Evolutionary conservation across 1,140 invertebrate species (phyloP), one percentile per base, ranked within the genome.

Genomic region (Drosophila navojoa): DNA sequence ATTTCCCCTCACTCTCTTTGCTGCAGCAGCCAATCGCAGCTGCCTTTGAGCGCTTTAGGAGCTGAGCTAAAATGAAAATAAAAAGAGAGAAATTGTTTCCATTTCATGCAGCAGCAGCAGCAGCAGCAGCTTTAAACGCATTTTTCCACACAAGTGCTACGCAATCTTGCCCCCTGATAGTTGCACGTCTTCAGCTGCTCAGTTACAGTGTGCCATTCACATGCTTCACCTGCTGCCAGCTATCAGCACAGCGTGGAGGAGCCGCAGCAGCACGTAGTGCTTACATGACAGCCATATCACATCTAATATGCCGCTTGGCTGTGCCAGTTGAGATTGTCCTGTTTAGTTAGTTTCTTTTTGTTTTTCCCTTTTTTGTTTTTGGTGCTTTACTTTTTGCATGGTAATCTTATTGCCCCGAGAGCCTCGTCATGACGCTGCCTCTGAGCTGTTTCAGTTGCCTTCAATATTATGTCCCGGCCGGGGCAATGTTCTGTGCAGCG

Each of bases 291-390:
- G 35, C 57, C 15, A 38, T 70, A 42, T 52, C 27, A 66, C 81
- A 85, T 74, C 81, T 71, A 74, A 77, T 82, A 77, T 77, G 81
- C 77, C 73, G 67, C 77, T 77, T 85, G 60, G 55, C 53, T 35
- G 49, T 45, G 40, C 9, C 77, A 64, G 60, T 66, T 64, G 42
- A 50, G 55, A 44, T 59, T 53, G 57, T 53, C 55, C 27, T 42
- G 42, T 44, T 22, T 22, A 22, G 19, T 22, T 22, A 22, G 19
- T 22, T 22, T 25, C 15, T 2, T 55, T 16, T 15, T 42, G 22
- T 9, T 25, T 3, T 53, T 27, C 22, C 0, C n/a, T n/a, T 42
- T 15, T 50, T n/a, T 49, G 4, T 22, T 53, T 45, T 29, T 45
- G 35, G 42, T 53, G n/a, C 52, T 38, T 44, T 66, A 35, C 47